Conservation (phyloP, 2,113 vertebrate genomes). For the Andinoacara biseriatus region DNA sequence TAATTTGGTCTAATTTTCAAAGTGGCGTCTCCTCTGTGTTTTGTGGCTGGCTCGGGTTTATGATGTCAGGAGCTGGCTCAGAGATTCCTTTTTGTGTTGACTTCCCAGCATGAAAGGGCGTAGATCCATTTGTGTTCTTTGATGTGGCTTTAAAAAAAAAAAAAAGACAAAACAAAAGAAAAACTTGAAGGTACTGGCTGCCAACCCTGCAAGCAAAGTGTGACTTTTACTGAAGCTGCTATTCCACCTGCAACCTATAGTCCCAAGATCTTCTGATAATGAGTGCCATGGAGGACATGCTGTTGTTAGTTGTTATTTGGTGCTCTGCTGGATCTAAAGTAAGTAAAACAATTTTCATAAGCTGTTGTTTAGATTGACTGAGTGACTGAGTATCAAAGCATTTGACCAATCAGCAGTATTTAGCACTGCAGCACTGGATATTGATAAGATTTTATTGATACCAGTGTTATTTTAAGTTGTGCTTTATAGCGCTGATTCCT, state of each 20-base stretch:
- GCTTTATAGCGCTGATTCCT: not conserved
- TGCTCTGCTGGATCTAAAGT: not conserved
- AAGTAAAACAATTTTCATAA: not conserved
- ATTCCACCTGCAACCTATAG: no score
- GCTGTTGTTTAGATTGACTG: not conserved
- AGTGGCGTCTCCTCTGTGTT: conserved; percentile 8
- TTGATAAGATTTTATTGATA: no score
- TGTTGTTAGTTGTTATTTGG: no score
- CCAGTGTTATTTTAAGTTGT: no score
- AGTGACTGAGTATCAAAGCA: not conserved
- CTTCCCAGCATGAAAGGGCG: not conserved
- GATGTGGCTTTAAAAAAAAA: not conserved
- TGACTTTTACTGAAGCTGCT: not conserved
- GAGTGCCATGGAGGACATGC: no score
- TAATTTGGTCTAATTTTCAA: conserved; percentile 3
- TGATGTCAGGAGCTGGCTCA: not conserved
- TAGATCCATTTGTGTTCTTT: not conserved
- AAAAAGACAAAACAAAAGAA: no score
- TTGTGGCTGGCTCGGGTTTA: not conserved
- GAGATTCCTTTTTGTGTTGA: not conserved
- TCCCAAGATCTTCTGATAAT: no score
- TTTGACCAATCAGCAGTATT: not conserved
- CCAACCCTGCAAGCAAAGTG: not conserved
- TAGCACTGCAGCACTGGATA: not conserved
- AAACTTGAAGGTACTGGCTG: not conserved